A percentile compares a stretch with the other conserved stretches of the same genome.
phyloP scores from a whole-genome alignment of 2,888 invertebrate genomes.

The Ormyrus labotus region DNA sequence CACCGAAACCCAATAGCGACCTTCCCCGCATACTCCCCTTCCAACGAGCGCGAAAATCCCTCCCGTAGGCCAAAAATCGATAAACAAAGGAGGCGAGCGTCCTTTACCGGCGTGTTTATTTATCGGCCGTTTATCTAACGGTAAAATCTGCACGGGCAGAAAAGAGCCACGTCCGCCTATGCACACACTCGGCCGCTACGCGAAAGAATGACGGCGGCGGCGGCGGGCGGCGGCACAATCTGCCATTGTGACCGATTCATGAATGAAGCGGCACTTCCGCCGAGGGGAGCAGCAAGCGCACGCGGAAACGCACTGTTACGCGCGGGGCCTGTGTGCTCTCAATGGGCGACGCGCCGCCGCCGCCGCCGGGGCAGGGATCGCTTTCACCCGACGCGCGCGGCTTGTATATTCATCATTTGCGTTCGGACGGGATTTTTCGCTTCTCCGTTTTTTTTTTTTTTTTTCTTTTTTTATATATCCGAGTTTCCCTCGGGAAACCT shows the following conservation, averaged over 20 bases:
- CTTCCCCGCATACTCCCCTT: too few species aligned
- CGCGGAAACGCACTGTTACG: conserved; percentile 14
- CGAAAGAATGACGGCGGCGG: conserved; percentile 2
- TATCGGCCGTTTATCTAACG: conserved; percentile 50
- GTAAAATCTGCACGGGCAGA: conserved; percentile 50
- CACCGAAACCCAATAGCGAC: too few species aligned
- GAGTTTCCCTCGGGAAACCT: too few species aligned
- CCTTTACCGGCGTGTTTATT: conserved; percentile 1
- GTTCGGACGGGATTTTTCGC: too few species aligned
- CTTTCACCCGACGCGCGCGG: too few species aligned
- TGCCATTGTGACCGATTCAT: conserved; percentile 75
- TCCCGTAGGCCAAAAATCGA: too few species aligned
- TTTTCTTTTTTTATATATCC: too few species aligned
- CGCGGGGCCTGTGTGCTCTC: conserved; percentile 4
- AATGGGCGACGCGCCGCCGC: conserved; percentile 11
- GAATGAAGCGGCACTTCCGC: conserved; percentile 75
- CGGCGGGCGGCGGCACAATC: conserved; percentile 62
- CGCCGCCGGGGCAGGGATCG: too few species aligned
- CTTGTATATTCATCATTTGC: too few species aligned
- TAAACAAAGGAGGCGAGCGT: background rate
- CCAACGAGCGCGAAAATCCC: too few species aligned
- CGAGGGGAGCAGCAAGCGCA: conserved; percentile 27
- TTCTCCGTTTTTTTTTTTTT: too few species aligned
- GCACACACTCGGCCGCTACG: background rate
- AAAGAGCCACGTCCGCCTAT: too few species aligned